Conservation (phyloP, 2,113 vertebrate genomes). For the Plectropomus leopardus region DNA sequence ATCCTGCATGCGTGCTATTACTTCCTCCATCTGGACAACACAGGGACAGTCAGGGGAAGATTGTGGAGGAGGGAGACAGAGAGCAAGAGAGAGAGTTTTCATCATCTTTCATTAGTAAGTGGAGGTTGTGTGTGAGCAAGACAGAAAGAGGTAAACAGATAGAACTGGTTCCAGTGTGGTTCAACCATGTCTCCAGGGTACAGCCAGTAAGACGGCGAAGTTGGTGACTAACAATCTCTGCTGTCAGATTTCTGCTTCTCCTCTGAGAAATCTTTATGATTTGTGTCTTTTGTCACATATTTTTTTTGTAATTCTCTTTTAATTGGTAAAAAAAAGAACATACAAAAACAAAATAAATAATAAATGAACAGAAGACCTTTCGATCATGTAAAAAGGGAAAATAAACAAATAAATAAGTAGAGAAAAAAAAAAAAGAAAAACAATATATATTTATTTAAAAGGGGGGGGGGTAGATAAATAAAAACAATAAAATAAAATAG, state of each 20-base stretch:
- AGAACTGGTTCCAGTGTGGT: slow-evolving; percentile 43
- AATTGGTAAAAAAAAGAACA: no score
- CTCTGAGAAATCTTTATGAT: slow-evolving; percentile 59
- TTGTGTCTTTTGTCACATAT: slow-evolving; percentile 54
- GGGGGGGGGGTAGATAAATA: no score
- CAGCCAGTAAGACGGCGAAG: slow-evolving; percentile 19
- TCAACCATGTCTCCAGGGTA: slow-evolving; percentile 35
- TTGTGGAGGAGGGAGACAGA: background rate
- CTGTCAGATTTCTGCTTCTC: slow-evolving; percentile 50
- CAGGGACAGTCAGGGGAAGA: slow-evolving; percentile 30
- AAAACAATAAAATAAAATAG: no score
- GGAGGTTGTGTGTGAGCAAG: slow-evolving; percentile 21
- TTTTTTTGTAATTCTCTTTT: no score
- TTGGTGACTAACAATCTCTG: slow-evolving; percentile 54
- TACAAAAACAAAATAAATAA: no score
- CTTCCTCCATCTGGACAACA: slow-evolving; percentile 93
- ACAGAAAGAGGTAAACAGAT: slow-evolving; percentile 35
- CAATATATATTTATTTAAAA: no score
- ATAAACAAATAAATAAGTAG: no score
- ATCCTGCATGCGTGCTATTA: slow-evolving; percentile 98
- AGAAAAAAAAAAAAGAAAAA: no score
- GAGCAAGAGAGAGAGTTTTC: slow-evolving; percentile 24
- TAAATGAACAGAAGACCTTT: no score
- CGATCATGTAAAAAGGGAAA: no score
- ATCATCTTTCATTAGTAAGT: slow-evolving; percentile 11